Percentiles rank a stretch among this genome's conserved stretches.
phyloP scores from a whole-genome alignment of 2,797 vertebrate species.

The Cephalopachus bancanus region DNA sequence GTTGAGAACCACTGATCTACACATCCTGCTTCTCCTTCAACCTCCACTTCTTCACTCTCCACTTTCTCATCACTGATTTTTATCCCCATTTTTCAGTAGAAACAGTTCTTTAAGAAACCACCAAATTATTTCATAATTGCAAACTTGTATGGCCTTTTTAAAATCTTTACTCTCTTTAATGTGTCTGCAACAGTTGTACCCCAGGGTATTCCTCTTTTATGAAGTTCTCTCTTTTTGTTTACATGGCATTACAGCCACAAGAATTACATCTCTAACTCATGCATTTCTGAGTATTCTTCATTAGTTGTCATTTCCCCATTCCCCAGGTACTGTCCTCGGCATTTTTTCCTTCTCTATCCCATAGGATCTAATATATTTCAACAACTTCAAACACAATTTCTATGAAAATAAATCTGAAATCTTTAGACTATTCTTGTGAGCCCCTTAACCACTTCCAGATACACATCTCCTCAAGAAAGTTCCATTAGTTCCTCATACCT shows the following conservation, averaged over 20 bases:
- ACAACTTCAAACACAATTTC: neutral
- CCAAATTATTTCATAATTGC: neutral
- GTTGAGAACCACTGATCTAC: neutral
- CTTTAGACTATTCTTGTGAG: neutral
- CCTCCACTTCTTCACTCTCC: neutral
- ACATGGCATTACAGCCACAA: neutral
- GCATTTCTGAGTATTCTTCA: neutral
- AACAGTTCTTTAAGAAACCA: neutral
- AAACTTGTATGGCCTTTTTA: neutral
- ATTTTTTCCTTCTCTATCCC: neutral
- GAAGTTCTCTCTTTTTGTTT: neutral
- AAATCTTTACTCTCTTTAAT: neutral
- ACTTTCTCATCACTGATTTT: neutral
- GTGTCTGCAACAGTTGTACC: neutral
- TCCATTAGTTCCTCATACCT: neutral
- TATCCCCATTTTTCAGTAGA: neutral
- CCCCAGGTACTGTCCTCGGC: neutral
- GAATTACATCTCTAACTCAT: neutral
- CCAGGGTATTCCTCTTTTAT: neutral
- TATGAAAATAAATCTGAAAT: constrained; percentile 8
- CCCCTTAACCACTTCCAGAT: neutral
- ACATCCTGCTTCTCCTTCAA: neutral
- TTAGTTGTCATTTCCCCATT: neutral
- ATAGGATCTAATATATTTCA: neutral
- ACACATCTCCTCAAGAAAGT: neutral